Percentiles rank a stretch among this genome's conserved stretches.
These are phyloP conservation scores for Anarsia innoxiella DNA, from an alignment of 2,888 invertebrate species.

Conservation along the genomic window DNA sequence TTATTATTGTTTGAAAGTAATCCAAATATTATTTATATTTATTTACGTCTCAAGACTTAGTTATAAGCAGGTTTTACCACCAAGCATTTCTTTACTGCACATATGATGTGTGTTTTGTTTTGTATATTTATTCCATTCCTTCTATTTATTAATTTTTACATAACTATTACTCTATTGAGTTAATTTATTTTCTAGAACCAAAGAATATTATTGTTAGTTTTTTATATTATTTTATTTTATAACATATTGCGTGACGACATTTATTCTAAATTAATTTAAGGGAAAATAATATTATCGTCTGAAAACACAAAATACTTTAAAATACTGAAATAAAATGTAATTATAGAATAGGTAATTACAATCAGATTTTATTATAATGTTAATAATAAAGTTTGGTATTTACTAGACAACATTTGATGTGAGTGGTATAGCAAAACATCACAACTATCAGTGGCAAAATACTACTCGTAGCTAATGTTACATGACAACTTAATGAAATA, in stretches of 20 bases:
- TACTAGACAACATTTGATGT: too few species aligned
- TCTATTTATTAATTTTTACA: slow-evolving; percentile 2
- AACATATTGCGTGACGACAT: too few species aligned
- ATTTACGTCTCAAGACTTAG: neutral
- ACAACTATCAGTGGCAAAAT: neutral
- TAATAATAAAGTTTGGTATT: neutral
- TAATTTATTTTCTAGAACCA: slow-evolving; percentile 31
- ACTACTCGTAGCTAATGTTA: neutral
- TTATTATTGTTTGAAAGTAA: neutral
- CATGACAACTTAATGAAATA: neutral
- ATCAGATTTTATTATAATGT: slow-evolving; percentile 9
- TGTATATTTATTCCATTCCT: slow-evolving; percentile 17
- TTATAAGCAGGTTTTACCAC: too few species aligned
- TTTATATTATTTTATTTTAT: neutral
- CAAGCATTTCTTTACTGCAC: slow-evolving; percentile 25
- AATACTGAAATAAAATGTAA: slow-evolving; percentile 1
- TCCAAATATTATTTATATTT: neutral
- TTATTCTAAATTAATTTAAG: neutral
- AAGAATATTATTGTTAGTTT: slow-evolving; percentile 25
- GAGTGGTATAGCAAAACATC: neutral
- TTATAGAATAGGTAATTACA: slow-evolving; percentile 3
- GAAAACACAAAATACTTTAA: slow-evolving; percentile 4
- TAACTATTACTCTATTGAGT: slow-evolving; percentile 20
- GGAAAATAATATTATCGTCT: slow-evolving; percentile 1
- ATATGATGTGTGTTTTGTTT: slow-evolving; percentile 30